A percentile compares a stretch with the other conserved stretches of the same genome.
Evolutionary conservation across 2,888 invertebrate species (phyloP).

Genomic region (Megalurothrips usitatus): DNA sequence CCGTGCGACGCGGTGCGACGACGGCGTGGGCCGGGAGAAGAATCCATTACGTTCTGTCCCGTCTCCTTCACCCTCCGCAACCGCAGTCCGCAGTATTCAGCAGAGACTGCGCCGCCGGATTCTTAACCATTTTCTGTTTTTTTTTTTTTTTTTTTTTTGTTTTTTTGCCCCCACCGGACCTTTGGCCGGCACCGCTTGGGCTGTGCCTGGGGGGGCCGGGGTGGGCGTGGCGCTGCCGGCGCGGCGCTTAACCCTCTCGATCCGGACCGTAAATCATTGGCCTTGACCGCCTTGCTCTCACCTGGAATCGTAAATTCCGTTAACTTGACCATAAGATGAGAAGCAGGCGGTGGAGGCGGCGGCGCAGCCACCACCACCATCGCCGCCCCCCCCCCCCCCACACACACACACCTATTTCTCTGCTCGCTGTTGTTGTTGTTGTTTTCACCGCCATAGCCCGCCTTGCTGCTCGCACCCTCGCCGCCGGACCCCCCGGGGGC

Average conservation of each 20-base stretch:
- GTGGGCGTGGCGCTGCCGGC: no score
- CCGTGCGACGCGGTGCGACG: background rate
- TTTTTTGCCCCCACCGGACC: no score
- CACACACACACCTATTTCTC: no score
- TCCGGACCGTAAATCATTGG: conserved; percentile 12
- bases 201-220: no score
- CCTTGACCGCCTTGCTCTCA: conserved; percentile 14
- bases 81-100: no score
- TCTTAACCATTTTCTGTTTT: no score
- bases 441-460: no score
- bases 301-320: conserved; percentile 26
- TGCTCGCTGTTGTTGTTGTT: background rate
- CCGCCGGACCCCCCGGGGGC: background rate
- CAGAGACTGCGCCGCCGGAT: no score
- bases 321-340: conserved; percentile 12
- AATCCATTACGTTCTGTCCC: background rate
- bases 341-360: background rate
- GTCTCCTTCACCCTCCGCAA: background rate
- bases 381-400: conserved; percentile 1
- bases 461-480: no score
- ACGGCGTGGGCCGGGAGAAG: conserved; percentile 2
- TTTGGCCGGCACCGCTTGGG: no score
- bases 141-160: no score
- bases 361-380: background rate
- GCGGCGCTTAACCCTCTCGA: background rate